Evolutionary conservation across 1,140 invertebrate species (phyloP), one percentile per base, ranked within the genome.

Genomic region (Drosophila fuyamai): DNA sequence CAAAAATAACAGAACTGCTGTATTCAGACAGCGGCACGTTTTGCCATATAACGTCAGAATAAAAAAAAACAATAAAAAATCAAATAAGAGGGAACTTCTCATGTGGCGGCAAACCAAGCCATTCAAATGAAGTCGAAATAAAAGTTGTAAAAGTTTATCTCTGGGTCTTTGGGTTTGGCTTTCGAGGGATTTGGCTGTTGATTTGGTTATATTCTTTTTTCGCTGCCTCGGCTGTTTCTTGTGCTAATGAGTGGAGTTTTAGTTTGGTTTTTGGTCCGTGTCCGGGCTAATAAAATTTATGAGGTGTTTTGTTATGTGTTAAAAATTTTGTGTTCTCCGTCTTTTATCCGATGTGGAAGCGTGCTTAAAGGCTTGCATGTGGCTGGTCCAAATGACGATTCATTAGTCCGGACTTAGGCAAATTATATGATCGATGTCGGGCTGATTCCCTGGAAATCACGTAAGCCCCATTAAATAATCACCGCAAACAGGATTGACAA

Each of bases 271-370:
- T 48, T 58, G 40, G 56, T 47, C 62, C 79, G 43, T 56, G 59
- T 60, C 62, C 50, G 56, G 67, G 65, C 53, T 68, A 63, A 82
- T 89, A 83, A 86, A 86, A 83, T 86, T 89, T 86, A 86, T 89
- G 79, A 83, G 79, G 83, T 86, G 83, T 86, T 86, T 85, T 75
- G 83, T 83, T 86, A 88, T 79, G 82, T 88, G 75, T 89, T 79
- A 76, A 83, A 56, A 76, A 44, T 76, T 60, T 74, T 75, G 53
- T 55, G 40, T 35, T 75, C 35, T 53, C 35, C 27, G 14, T 61
- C 13, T 44, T 48, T 71, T 32, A 38, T 18, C 23, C 55, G 10
- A 16, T 60, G 27, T 35, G 44, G 44, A 58, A 71, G 78, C 81
- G 82, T 85, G 81, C 82, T 67, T 38, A 70, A 38, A 29, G 27